phyloP scores from a whole-genome alignment of 2,888 invertebrate genomes.

The Hirudinaria manillensis region DNA sequence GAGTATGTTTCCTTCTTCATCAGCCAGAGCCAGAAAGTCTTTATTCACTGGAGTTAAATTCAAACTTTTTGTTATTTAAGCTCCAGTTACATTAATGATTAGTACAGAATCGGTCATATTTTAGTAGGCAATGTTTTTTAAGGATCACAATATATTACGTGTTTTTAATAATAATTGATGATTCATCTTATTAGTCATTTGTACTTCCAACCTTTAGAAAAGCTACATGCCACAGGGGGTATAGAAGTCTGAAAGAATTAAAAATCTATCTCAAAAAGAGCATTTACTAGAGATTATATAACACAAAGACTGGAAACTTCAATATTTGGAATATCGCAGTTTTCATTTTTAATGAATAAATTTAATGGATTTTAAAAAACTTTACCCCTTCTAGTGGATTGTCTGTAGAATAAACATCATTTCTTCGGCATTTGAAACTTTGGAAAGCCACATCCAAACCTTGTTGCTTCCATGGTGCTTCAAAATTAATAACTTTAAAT shows the following conservation, averaged over 20 bases:
- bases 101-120: too few relatives aligned
- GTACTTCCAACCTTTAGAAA: slow-evolving; percentile 24
- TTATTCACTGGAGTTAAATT: slow-evolving; percentile 20
- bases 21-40: slow-evolving; percentile 36
- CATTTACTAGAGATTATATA: neutral
- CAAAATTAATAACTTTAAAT: neutral
- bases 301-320: too few relatives aligned
- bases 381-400: neutral
- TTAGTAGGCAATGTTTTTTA: too few relatives aligned
- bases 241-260: neutral
- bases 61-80: neutral
- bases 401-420: neutral
- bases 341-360: too few relatives aligned
- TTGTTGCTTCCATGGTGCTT: neutral
- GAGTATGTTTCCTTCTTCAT: slow-evolving; percentile 39
- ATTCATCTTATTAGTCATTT: too few relatives aligned
- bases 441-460: slow-evolving; percentile 1
- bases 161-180: too few relatives aligned
- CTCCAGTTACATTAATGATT: too few relatives aligned
- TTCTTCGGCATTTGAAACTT: slow-evolving; percentile 18
- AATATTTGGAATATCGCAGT: too few relatives aligned
- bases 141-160: too few relatives aligned
- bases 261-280: neutral
- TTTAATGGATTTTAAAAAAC: neutral
- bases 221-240: slow-evolving; percentile 32